Percentiles rank a stretch among this genome's conserved stretches.
These are phyloP conservation scores for Cheilosia impressa DNA, from an alignment of 2,888 invertebrate genomes.

Conservation along the genomic window DNA sequence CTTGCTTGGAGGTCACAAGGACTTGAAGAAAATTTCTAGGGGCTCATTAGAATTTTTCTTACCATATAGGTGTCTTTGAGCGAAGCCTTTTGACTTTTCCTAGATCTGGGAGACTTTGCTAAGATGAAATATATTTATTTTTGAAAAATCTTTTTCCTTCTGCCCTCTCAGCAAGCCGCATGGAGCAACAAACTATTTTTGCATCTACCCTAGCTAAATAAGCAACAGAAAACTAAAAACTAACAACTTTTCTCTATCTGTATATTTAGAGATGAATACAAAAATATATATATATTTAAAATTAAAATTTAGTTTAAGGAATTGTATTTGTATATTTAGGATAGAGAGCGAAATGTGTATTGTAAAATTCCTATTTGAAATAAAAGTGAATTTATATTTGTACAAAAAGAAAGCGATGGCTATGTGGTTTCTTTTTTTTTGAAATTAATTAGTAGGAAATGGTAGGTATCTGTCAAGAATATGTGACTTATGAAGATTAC, in stretches of 20 bases:
- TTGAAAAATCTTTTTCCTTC: constrained; percentile 41
- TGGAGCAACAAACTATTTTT: constrained; percentile 45
- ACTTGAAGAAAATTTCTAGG: constrained; percentile 63
- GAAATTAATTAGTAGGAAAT: background rate
- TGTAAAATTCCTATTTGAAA: constrained; percentile 73
- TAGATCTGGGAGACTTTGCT: constrained; percentile 26
- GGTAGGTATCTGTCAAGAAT: too few relatives aligned
- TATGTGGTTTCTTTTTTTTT: background rate
- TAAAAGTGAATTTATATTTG: constrained; percentile 76
- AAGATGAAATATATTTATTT: constrained; percentile 18
- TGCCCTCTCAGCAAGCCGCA: constrained; percentile 44
- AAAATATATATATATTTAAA: constrained; percentile 29
- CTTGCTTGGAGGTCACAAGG: constrained; percentile 61
- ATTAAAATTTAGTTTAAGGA: constrained; percentile 36
- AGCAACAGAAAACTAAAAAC: background rate
- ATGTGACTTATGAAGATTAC: too few relatives aligned
- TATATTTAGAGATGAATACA: constrained; percentile 35
- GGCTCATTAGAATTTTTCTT: constrained; percentile 71
- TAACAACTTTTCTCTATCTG: constrained; percentile 1
- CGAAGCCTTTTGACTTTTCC: background rate
- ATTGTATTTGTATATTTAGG: constrained; percentile 67
- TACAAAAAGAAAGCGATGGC: constrained; percentile 46
- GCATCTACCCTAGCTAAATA: constrained; percentile 24
- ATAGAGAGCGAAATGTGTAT: constrained; percentile 69
- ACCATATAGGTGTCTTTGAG: constrained; percentile 23